Evolutionary conservation across 2,113 vertebrate genomes (phyloP).

Genomic region (Centropus bengalensis): DNA sequence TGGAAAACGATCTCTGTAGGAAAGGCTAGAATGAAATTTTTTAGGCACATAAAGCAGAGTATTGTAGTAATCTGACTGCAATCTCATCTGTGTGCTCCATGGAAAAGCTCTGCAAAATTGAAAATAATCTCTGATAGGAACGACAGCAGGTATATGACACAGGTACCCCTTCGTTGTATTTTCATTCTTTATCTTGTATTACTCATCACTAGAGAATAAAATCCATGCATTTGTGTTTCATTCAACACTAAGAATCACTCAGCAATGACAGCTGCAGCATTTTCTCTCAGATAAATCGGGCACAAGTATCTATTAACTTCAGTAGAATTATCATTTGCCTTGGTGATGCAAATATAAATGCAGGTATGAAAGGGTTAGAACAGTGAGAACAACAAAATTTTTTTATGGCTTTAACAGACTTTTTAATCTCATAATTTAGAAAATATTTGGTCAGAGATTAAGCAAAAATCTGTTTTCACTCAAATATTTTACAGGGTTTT

Average conservation of each 20-base stretch:
- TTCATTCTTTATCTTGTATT: background rate
- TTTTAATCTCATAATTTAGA: background rate
- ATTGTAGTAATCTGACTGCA: background rate
- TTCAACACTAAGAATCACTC: background rate
- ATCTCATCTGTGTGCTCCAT: background rate
- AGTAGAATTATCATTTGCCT: background rate
- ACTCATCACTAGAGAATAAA: background rate
- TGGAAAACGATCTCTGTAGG: background rate
- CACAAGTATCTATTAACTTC: background rate
- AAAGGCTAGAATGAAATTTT: background rate
- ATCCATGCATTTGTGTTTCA: background rate
- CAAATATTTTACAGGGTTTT: background rate
- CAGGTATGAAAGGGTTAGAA: background rate
- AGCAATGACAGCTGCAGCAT: background rate
- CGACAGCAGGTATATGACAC: background rate
- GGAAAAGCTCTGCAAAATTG: background rate
- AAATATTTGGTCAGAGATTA: background rate
- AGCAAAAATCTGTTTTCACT: background rate
- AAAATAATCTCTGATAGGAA: background rate
- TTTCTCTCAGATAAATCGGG: background rate
- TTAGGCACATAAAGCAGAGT: background rate
- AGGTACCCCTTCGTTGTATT: background rate
- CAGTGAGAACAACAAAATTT: background rate
- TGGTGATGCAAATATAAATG: background rate
- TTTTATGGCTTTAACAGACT: background rate